These are phyloP conservation scores for Drosophila tsacasi DNA, from an alignment of 1,140 invertebrate species.

Conservation along the genomic window DNA sequence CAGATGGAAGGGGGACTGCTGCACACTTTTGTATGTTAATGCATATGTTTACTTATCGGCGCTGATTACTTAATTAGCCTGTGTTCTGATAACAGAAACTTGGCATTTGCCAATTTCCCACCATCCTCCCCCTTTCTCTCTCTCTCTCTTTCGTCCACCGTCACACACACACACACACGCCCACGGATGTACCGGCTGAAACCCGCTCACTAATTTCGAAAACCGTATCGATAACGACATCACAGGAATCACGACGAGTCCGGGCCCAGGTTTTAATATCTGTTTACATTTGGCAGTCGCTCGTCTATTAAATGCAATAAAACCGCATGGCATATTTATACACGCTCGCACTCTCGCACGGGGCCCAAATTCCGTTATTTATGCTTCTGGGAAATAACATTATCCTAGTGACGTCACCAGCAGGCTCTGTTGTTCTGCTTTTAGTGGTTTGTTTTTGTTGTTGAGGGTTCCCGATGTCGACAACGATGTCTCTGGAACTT, in stretches of 20 bases:
- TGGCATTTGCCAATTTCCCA: slow-evolving; percentile 21
- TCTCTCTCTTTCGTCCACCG: background rate
- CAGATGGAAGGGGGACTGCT: too few species aligned
- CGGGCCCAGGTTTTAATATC: slow-evolving; percentile 14
- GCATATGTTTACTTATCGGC: slow-evolving; percentile 10
- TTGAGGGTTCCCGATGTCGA: slow-evolving; percentile 26
- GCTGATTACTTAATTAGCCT: slow-evolving; percentile 3
- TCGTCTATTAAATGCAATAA: slow-evolving; percentile 3
- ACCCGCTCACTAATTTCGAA: slow-evolving; percentile 14
- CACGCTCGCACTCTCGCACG: background rate
- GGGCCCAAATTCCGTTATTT: slow-evolving; percentile 2
- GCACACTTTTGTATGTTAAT: slow-evolving; percentile 6
- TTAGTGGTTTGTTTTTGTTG: slow-evolving; percentile 5
- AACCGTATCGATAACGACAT: slow-evolving; percentile 23
- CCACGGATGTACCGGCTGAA: slow-evolving; percentile 19
- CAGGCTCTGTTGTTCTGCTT: slow-evolving; percentile 16
- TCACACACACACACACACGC: background rate
- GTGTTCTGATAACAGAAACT: slow-evolving; percentile 16
- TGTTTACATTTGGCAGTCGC: slow-evolving; percentile 13
- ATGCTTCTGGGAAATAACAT: slow-evolving; percentile 8
- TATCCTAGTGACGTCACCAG: slow-evolving; percentile 40
- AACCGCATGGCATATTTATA: background rate
- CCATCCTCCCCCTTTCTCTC: background rate
- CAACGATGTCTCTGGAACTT: slow-evolving; percentile 37
- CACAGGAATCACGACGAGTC: slow-evolving; percentile 5